phyloP scores from a whole-genome alignment of 1,140 invertebrate genomes.

The Dendrolimus kikuchii region DNA sequence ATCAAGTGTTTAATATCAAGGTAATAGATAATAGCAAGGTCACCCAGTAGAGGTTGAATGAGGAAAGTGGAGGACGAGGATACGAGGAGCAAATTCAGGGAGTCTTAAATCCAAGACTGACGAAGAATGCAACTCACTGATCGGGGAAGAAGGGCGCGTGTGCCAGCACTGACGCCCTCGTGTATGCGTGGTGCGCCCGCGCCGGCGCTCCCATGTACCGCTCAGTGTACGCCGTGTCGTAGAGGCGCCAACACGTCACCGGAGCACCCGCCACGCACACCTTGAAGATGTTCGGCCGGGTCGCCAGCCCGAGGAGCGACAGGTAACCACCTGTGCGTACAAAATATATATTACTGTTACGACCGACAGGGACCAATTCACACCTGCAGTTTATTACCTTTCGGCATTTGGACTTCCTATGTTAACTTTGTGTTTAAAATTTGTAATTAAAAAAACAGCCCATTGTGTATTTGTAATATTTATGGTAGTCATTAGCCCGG shows the following conservation, averaged over 20 bases:
- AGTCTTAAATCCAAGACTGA: neutral
- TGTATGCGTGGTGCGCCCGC: constrained; percentile 49
- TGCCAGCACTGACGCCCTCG: constrained; percentile 53
- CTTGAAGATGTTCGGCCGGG: constrained; percentile 88
- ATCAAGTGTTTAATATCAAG: too few relatives aligned
- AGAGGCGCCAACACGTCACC: constrained; percentile 96
- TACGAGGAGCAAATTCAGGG: neutral
- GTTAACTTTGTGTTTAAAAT: too few relatives aligned
- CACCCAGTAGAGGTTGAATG: too few relatives aligned
- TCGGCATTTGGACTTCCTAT: too few relatives aligned
- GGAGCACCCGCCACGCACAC: constrained; percentile 96
- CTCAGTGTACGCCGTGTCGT: constrained; percentile 96
- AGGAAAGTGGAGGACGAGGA: too few relatives aligned
- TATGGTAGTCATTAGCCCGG: too few relatives aligned
- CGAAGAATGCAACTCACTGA: constrained; percentile 76
- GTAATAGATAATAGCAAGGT: too few relatives aligned
- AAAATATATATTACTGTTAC: too few relatives aligned
- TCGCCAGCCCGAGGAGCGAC: constrained; percentile 88
- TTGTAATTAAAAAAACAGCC: too few relatives aligned
- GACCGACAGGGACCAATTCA: too few relatives aligned
- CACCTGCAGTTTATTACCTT: too few relatives aligned
- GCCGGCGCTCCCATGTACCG: constrained; percentile 95
- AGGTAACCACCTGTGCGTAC: constrained; percentile 89
- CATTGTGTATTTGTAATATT: too few relatives aligned
- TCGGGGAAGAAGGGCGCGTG: constrained; percentile 91